These are phyloP conservation scores for Masticophis lateralis DNA, from an alignment of 2,797 vertebrate species.

Conservation along the genomic window DNA sequence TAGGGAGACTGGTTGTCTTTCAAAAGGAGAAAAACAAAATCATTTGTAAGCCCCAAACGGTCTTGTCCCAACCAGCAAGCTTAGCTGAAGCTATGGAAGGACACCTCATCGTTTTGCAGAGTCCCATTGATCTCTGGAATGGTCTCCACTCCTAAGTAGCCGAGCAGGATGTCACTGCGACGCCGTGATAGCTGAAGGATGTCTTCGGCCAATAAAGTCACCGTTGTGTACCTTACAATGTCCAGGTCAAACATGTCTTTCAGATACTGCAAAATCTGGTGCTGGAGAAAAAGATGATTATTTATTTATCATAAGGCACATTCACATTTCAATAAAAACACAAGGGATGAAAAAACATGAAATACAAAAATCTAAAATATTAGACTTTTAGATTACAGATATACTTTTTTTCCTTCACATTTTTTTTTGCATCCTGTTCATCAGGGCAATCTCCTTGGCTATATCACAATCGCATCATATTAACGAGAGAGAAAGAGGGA, in stretches of 20 bases:
- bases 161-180: conserved; percentile 91
- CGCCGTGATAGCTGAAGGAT: conserved; percentile 91
- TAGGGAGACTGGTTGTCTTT: conserved; percentile 24
- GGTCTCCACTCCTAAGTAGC: conserved; percentile 83
- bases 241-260: conserved; percentile 98
- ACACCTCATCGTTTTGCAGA: conserved; percentile 63
- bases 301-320: no score
- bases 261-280: conserved; percentile 96
- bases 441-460: not conserved
- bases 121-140: conserved; percentile 80
- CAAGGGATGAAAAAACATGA: no score
- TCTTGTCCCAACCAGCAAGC: not conserved
- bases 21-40: not conserved
- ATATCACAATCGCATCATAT: not conserved
- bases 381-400: no score
- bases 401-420: no score
- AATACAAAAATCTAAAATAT: no score
- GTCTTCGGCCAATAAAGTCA: conserved; percentile 87
- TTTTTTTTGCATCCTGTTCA: not conserved
- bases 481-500: not conserved
- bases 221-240: conserved; percentile 91
- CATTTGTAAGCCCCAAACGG: conserved; percentile 26
- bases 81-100: conserved; percentile 59
- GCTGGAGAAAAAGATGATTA: conserved; percentile 67
- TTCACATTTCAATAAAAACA: no score